phyloP scores from a whole-genome alignment of 2,797 vertebrate genomes.

The Lagorchestes hirsutus region DNA sequence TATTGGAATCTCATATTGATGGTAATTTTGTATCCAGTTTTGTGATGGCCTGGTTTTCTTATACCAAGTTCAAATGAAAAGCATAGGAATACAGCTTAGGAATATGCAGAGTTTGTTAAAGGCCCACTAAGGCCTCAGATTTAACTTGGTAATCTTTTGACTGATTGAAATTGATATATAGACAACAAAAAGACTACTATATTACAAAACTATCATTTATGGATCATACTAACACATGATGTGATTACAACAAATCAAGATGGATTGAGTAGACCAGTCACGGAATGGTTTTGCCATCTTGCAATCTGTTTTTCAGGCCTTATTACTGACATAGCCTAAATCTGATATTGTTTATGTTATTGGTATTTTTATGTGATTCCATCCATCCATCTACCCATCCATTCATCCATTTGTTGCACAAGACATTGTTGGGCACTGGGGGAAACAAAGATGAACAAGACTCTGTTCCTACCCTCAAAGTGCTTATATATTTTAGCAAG shows the following conservation, averaged over 20 bases:
- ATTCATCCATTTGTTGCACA: conserved; percentile 37
- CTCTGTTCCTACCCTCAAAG: not conserved
- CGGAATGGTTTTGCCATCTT: not conserved
- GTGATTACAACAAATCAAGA: not conserved
- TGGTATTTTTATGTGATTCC: conserved; percentile 30
- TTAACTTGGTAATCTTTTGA: not conserved
- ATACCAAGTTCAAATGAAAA: not conserved
- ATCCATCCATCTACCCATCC: conserved; percentile 17
- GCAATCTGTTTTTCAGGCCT: not conserved
- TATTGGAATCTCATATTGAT: conserved; percentile 6
- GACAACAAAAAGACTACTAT: conserved; percentile 23
- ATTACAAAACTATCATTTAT: not conserved
- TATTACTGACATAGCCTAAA: not conserved
- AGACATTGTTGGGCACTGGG: not conserved
- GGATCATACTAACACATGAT: not conserved
- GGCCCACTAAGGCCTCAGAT: not conserved
- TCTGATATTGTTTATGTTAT: conserved; percentile 6
- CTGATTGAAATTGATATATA: not conserved
- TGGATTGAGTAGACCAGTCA: not conserved
- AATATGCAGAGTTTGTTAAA: not conserved
- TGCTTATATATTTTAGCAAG: conserved; percentile 42
- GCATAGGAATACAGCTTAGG: not conserved
- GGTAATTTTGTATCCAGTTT: conserved; percentile 44
- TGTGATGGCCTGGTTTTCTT: conserved; percentile 31
- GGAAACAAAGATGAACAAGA: not conserved